Percentiles rank a stretch among this genome's conserved stretches.
Evolutionary conservation across 2,797 vertebrate genomes (phyloP).

Genomic region (Chaetophractus vellerosus): DNA sequence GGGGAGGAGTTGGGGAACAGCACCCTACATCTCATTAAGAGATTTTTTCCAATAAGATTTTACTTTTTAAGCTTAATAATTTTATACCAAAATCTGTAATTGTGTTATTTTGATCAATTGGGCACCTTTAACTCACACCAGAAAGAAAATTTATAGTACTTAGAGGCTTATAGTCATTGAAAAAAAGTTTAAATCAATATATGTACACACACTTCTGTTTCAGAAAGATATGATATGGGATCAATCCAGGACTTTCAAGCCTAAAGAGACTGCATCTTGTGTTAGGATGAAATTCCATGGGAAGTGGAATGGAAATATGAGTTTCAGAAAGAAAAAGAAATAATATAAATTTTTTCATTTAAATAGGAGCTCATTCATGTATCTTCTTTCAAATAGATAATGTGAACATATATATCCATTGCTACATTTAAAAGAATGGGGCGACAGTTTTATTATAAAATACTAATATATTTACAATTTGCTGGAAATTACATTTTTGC

Average conservation of each 20-base stretch:
- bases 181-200: background rate
- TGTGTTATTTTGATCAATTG: background rate
- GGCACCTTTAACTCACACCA: background rate
- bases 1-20: too few species aligned
- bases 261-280: rapidly evolving
- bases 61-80: background rate
- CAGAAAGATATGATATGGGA: background rate
- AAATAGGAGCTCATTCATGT: background rate
- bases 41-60: background rate
- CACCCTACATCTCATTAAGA: background rate
- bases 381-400: background rate
- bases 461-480: background rate
- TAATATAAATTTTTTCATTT: background rate
- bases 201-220: background rate
- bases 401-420: background rate
- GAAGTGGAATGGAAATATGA: background rate
- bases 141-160: background rate
- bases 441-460: background rate
- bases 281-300: background rate
- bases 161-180: background rate
- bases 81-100: background rate
- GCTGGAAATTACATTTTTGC: background rate
- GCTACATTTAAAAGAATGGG: background rate
- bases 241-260: background rate
- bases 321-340: background rate